Base-by-base conservation (phyloP, 2,113 vertebrate species). In the Opisthocomus hoazin region DNA sequence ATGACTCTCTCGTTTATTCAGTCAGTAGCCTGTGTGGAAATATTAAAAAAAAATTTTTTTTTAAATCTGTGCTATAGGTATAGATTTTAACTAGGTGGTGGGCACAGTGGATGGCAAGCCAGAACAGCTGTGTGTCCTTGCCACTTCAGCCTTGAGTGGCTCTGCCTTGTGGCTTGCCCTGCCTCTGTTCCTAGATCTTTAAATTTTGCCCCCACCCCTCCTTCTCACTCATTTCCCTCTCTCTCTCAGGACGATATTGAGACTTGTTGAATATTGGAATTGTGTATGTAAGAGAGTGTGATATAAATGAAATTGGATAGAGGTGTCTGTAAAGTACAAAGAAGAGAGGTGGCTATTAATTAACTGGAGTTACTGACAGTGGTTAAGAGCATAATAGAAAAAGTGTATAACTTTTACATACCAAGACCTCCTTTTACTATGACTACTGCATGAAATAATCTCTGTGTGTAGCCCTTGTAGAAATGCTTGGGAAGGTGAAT, bases 91-190 rank as follows among this genome's bases (percentile, higher is more conserved):
- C 9, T n/a, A 20, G 21, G 13, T 65, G 11, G 4, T 75, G 53
- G 53, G 21, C 30, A 32, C 12, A 48, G 43, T 34, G 24, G 13
- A 20, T 37, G 36, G 43, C 75, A 74, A 86, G 23, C 37, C 41
- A 58, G 43, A 61, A 43, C 3, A 50, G 2, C 36, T 54, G 5
- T 36, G 30, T 0, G 0, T 43, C 29, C 43, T n/a, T 70, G 29
- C 12, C 5, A 8, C 37, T 43, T 66, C 50, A 74, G 10, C 26
- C 46, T 41, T 6, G 9, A 39, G 51, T 83, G 30, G 19, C 41
- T 64, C 75, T 95, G 58, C 71, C 12, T 41, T 37, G 34, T 45
- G 54, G 6, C 37, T 63, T 83, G 5, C 50, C 32, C 12, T 90
- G 27, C 32, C 10, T 48, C 60, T 3, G 0, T 48, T 91, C 36